phyloP scores from a whole-genome alignment of 2,797 vertebrate species.

The Apogon talboti region DNA sequence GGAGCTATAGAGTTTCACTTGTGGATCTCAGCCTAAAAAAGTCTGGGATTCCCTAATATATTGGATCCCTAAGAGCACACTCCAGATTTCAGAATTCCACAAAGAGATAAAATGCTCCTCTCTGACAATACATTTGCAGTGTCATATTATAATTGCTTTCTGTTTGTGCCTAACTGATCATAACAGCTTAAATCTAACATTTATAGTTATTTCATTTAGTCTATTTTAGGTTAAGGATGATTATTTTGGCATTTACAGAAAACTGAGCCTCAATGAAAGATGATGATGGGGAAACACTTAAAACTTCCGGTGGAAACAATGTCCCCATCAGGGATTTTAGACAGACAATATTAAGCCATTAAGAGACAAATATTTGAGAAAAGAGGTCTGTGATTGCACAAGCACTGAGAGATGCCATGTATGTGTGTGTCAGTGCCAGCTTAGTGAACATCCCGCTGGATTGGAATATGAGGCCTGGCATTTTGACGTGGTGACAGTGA shows the following conservation, averaged over 20 bases:
- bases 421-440: constrained; percentile 5
- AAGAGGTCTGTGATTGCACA: background rate
- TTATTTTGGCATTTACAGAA: background rate
- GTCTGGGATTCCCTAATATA: too few species aligned
- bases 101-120: background rate
- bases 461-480: constrained; percentile 46
- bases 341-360: background rate
- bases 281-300: background rate
- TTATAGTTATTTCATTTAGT: too few species aligned
- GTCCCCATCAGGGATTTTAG: background rate
- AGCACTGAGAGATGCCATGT: background rate
- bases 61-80: background rate
- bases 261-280: background rate
- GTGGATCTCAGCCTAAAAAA: too few species aligned
- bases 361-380: background rate
- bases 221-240: background rate
- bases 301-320: background rate
- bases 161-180: background rate
- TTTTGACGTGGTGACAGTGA: constrained; percentile 46
- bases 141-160: background rate
- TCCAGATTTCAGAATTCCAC: background rate
- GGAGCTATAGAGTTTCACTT: too few species aligned
- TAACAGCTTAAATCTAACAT: too few species aligned
- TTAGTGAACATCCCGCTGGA: constrained; percentile 33
- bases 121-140: background rate